Evolutionary conservation across 2,797 vertebrate genomes (phyloP).

Genomic region (Halcyon smyrnensis): DNA sequence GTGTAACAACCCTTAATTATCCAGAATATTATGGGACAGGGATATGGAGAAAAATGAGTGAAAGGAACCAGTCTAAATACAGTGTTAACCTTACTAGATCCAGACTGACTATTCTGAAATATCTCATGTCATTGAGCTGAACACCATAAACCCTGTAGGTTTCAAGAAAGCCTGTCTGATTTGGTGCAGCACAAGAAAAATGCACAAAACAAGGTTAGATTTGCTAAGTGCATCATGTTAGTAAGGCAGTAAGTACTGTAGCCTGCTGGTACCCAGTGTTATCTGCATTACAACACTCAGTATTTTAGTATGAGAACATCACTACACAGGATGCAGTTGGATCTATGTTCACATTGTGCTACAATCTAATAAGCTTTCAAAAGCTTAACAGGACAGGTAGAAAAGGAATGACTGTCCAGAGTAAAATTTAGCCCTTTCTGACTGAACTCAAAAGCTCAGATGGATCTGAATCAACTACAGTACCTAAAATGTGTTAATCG

Average conservation of each 20-base stretch:
- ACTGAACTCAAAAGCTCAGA: neutral
- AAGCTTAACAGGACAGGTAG: neutral
- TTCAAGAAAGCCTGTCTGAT: neutral
- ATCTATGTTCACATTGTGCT: fast-evolving
- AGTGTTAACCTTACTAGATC: neutral
- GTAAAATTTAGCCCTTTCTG: neutral
- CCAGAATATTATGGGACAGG: neutral
- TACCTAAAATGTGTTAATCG: neutral
- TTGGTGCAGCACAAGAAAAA: neutral
- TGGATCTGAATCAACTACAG: neutral
- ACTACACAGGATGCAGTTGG: neutral
- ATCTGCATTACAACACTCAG: neutral
- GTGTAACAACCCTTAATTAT: neutral
- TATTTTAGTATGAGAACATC: fast-evolving
- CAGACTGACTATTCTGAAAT: neutral
- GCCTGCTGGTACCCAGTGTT: neutral
- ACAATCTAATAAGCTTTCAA: neutral
- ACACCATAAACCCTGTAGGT: neutral
- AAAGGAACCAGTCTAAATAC: neutral
- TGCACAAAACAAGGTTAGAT: neutral
- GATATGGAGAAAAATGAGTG: neutral
- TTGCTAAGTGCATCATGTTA: neutral
- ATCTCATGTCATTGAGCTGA: neutral
- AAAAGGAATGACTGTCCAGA: neutral
- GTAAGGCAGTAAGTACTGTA: neutral